phyloP scores from a whole-genome alignment of 1,140 invertebrate species.

The Diabrotica undecimpunctata region DNA sequence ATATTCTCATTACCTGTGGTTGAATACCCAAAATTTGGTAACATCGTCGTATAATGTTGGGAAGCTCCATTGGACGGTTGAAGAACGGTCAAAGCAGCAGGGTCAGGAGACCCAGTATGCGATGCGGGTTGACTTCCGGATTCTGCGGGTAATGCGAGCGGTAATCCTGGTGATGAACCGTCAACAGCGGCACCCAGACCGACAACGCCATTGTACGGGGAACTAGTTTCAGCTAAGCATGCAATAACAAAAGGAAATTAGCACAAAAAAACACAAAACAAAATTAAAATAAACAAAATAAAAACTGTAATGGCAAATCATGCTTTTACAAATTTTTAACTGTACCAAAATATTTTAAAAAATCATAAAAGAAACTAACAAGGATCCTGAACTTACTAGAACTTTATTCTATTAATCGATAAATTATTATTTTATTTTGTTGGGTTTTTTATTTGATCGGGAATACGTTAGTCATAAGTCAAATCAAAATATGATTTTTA shows the following conservation, averaged over 20 bases:
- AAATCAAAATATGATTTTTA: too few relatives aligned
- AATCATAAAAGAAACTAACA: too few relatives aligned
- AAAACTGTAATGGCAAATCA: neutral
- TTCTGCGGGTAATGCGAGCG: constrained; percentile 57
- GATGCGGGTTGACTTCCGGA: constrained; percentile 50
- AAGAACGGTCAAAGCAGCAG: constrained; percentile 54
- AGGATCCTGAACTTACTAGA: too few relatives aligned
- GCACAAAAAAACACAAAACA: constrained; percentile 40
- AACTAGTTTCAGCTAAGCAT: constrained; percentile 56
- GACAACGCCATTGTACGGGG: constrained; percentile 54
- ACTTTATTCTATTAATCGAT: too few relatives aligned
- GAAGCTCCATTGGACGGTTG: constrained; percentile 51
- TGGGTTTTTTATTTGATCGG: too few relatives aligned
- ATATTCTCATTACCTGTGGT: constrained; percentile 56
- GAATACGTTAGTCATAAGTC: too few relatives aligned
- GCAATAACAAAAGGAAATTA: constrained; percentile 46
- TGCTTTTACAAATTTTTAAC: neutral
- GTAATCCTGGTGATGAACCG: constrained; percentile 49
- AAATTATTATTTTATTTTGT: too few relatives aligned
- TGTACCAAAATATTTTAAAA: too few relatives aligned
- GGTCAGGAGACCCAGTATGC: constrained; percentile 54
- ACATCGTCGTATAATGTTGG: constrained; percentile 58
- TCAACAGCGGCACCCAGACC: constrained; percentile 52
- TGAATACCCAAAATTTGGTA: constrained; percentile 69
- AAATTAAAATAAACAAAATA: constrained; percentile 27